These are phyloP conservation scores for Danio aesculapii DNA, from an alignment of 2,797 vertebrate genomes.

Conservation along the genomic window DNA sequence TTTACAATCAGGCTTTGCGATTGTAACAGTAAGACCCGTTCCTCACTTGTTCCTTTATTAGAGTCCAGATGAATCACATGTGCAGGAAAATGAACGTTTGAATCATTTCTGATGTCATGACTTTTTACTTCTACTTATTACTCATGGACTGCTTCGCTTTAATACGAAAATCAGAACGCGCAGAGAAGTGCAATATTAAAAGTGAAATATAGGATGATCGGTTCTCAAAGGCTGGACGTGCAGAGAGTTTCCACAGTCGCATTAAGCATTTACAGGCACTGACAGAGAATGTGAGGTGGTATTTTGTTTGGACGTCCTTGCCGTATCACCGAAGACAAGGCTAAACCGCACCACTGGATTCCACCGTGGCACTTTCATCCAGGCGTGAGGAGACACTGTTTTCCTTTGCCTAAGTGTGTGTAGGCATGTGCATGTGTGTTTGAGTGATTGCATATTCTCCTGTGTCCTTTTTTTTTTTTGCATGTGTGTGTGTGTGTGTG, in stretches of 20 bases:
- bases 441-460: conserved; percentile 1
- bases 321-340: conserved; percentile 32
- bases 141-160: conserved; percentile 48
- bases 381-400: conserved; percentile 64
- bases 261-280: conserved; percentile 21
- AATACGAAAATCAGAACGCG: conserved; percentile 40
- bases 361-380: conserved; percentile 55
- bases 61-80: conserved; percentile 18
- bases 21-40: background rate
- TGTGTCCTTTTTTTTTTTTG: conserved; percentile 17
- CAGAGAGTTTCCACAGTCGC: conserved; percentile 40
- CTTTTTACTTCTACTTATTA: conserved; percentile 13
- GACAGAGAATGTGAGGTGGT: conserved; percentile 43
- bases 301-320: conserved; percentile 55
- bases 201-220: background rate
- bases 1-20: background rate
- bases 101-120: conserved; percentile 50
- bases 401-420: conserved; percentile 61
- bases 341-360: conserved; percentile 58
- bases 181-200: conserved; percentile 26
- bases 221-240: conserved; percentile 20
- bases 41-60: conserved; percentile 7
- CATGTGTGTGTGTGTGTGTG: conserved; percentile 15
- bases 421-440: background rate
- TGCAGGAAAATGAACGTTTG: conserved; percentile 20